Evolutionary conservation across 1,140 invertebrate species (phyloP), one percentile per base, ranked within the genome.

Genomic region (Wasmannia auropunctata): DNA sequence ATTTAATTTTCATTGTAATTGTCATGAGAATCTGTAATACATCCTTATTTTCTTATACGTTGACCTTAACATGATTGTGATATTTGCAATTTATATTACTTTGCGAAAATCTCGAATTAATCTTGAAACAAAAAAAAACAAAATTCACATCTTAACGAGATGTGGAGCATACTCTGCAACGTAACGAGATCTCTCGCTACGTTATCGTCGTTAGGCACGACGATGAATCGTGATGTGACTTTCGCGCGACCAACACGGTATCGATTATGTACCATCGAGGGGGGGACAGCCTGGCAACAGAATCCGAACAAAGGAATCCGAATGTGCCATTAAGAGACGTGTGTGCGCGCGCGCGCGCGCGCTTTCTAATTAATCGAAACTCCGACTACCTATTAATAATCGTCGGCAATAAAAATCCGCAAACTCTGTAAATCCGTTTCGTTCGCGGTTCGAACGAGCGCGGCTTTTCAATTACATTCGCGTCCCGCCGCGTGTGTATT

Each of bases 401-500:
- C 79, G 79, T 72, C 51, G 67, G 79, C 67, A 83, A 83, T 83
- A 83, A 83, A 83, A 83, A 83, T 83, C 79, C 79, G 67, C 79
- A 74, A 83, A 83, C 79, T 58, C 79, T 83, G 79, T 83, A 83
- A 83, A 83, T 74, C 67, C 79, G 67, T 43, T 83, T 83, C 79
- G 79, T 83, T 72, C 67, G 79, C 67, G 79, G 79, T 83, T 51
- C 79, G 67, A 56, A 19, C 79, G 79, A 83, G 79, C 51, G 79
- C 79, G 79, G 79, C 79, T 83, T 83, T 83, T 83, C 79, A 83
- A 83, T 83, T 83, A 83, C 79, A 72, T 83, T 87, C 88, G 75
- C 69, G 84, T 86, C 81, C 76, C 43, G 37, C 74, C 67, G 67
- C 63, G 74, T 70, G 77, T 83, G 58, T 87, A 81, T 67, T 84